Percentiles rank a stretch among this genome's conserved stretches.
These are phyloP conservation scores for Serinus canaria DNA, from an alignment of 2,113 vertebrate species.

Conservation along the genomic window DNA sequence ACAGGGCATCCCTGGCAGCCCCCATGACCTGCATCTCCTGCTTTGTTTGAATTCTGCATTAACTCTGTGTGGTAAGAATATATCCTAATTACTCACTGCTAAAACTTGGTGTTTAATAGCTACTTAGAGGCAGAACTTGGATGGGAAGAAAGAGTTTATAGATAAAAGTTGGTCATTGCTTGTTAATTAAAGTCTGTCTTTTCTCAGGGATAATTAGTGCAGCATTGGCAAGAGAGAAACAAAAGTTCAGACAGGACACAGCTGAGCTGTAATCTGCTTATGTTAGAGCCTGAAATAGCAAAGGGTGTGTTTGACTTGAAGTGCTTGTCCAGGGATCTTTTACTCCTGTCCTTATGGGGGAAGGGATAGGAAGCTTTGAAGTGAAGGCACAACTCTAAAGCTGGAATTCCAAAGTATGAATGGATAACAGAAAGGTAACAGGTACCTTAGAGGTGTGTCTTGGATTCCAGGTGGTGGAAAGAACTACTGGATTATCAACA, in stretches of 20 bases:
- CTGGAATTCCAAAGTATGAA: not conserved
- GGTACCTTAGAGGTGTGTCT: not conserved
- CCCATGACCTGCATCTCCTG: rapidly evolving
- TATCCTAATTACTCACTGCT: not conserved
- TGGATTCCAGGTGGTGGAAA: not conserved
- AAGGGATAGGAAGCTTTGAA: not conserved
- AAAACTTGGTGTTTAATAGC: not conserved
- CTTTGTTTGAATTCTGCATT: not conserved
- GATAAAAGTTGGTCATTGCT: not conserved
- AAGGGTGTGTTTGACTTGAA: conserved; percentile 3
- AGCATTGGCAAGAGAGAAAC: not conserved
- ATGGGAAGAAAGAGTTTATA: not conserved
- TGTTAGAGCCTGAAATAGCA: conserved; percentile 4
- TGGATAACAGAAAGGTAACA: not conserved
- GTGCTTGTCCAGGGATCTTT: not conserved
- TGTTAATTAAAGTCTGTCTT: conserved; percentile 39
- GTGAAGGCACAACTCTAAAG: not conserved
- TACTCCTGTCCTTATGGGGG: not conserved
- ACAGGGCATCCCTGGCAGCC: not conserved
- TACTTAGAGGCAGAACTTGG: not conserved
- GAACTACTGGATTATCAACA: not conserved
- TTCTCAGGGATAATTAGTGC: conserved; percentile 47
- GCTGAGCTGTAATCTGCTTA: conserved; percentile 26
- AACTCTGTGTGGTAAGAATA: not conserved
- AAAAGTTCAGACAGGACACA: conserved; percentile 5